Percentiles rank a stretch among this genome's conserved stretches.
These are phyloP conservation scores for Hofmannophila pseudospretella DNA, from an alignment of 2,888 invertebrate species.

Conservation along the genomic window DNA sequence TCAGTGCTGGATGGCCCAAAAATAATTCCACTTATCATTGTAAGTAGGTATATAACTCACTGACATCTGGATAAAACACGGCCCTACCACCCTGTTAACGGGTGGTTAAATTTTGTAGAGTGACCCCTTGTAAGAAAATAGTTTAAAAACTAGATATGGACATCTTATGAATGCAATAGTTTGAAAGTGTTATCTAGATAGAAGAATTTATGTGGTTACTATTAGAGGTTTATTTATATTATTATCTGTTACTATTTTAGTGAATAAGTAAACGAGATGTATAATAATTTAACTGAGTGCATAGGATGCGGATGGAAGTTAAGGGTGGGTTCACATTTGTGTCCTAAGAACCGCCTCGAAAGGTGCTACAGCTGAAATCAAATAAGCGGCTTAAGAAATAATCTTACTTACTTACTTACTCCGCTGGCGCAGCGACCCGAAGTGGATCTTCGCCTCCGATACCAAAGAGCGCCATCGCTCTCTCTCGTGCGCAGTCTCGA, in stretches of 20 bases:
- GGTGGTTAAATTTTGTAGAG: constrained; percentile 21
- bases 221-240: constrained; percentile 51
- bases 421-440: no score
- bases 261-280: constrained; percentile 26
- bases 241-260: constrained; percentile 39
- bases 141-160: constrained; percentile 23
- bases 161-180: constrained; percentile 63
- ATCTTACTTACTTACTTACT: no score
- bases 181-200: constrained; percentile 52
- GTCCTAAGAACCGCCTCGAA: no score
- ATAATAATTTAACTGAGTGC: constrained; percentile 29
- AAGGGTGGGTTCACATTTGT: constrained; percentile 4
- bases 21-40: no score
- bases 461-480: no score
- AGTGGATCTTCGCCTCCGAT: no score
- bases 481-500: no score
- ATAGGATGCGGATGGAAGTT: constrained; percentile 59
- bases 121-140: constrained; percentile 17
- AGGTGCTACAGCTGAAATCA: no score
- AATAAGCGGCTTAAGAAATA: no score
- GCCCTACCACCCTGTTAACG: constrained; percentile 9
- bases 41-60: no score
- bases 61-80: neutral
- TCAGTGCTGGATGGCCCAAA: no score
- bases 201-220: constrained; percentile 62